Conservation (phyloP, 2,888 invertebrate species). For the Lysandra bellargus region DNA sequence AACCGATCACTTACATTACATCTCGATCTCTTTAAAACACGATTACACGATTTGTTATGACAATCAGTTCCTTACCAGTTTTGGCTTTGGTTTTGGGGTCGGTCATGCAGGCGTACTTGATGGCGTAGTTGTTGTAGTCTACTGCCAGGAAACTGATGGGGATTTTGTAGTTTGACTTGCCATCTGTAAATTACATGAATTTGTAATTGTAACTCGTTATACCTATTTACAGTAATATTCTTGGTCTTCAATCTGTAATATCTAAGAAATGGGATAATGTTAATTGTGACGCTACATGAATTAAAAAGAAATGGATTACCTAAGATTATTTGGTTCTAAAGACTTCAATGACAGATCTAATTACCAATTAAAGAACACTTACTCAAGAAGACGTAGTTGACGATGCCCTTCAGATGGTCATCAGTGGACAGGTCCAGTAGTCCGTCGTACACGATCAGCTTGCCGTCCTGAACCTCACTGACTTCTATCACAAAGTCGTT, state of each 20-base stretch:
- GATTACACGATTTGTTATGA: no score
- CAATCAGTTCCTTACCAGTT: conserved; percentile 18
- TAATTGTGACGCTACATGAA: no score
- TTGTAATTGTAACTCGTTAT: no score
- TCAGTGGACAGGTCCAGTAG: conserved; percentile 12
- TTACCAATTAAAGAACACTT: no score
- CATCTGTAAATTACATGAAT: neutral
- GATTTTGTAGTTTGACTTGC: neutral
- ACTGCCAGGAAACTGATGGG: neutral
- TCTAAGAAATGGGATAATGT: no score
- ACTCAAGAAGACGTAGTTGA: conserved; percentile 21
- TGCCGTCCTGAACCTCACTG: conserved; percentile 1
- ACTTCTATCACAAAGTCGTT: conserved; percentile 15
- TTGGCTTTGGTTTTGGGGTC: neutral
- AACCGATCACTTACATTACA: no score
- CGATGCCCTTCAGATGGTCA: conserved; percentile 17
- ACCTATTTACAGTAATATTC: no score
- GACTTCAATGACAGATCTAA: neutral
- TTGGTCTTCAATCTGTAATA: no score
- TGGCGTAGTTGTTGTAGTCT: conserved; percentile 23
- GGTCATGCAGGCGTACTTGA: conserved; percentile 3
- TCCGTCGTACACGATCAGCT: conserved; percentile 10
- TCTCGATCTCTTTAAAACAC: neutral
- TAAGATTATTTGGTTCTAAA: neutral
- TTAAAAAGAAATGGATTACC: no score